Evolutionary conservation across 2,113 vertebrate species (phyloP).

Genomic region (Anoura caudifer): DNA sequence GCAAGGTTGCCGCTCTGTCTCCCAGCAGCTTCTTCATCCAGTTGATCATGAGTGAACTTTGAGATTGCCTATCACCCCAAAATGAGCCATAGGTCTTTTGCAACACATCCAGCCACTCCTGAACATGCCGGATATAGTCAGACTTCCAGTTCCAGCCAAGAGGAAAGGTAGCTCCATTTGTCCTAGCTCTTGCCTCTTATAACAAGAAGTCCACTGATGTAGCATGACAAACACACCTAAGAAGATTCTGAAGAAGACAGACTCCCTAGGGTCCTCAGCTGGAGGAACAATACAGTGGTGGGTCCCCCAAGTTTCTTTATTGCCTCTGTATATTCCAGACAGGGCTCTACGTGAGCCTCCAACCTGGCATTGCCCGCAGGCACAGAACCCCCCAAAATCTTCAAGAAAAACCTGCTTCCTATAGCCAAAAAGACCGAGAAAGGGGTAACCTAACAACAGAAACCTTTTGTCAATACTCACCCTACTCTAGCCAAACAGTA

Average conservation of each 20-base stretch:
- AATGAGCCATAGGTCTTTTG: neutral
- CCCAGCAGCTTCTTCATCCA: neutral
- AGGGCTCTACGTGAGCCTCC: neutral
- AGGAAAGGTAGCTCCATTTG: neutral
- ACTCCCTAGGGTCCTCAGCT: neutral
- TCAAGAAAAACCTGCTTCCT: neutral
- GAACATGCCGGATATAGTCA: neutral
- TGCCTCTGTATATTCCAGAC: neutral
- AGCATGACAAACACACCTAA: neutral
- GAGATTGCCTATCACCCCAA: neutral
- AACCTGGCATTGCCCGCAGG: neutral
- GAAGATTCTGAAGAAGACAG: neutral
- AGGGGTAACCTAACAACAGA: neutral
- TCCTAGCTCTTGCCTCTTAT: neutral
- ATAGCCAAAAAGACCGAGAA: neutral
- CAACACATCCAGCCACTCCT: neutral
- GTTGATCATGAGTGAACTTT: neutral
- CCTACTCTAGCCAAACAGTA: neutral
- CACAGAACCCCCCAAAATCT: neutral
- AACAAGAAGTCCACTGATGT: rapidly evolving
- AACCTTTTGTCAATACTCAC: neutral
- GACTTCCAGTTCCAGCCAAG: neutral
- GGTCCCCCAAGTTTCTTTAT: rapidly evolving
- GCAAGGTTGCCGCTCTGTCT: neutral
- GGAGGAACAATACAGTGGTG: neutral